Base-by-base conservation (phyloP, 2,888 invertebrate species). In the Drosophila cognata region DNA sequence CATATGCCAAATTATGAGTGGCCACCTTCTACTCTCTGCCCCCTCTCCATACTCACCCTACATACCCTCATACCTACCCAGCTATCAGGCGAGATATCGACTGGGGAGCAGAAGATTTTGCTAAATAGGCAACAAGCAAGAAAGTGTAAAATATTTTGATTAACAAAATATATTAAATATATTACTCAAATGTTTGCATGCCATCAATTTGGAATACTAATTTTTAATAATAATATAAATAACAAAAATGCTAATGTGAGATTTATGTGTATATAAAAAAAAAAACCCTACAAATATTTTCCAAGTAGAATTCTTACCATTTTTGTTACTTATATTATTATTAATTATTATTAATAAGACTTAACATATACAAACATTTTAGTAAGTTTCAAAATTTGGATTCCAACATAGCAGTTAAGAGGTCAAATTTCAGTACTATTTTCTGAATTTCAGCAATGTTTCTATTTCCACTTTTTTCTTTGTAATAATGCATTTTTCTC, bases 1-100 rank as follows among this genome's bases (percentile, higher is more conserved):
- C 78, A 73, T 60, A 73, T 77, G 68, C 68, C 73, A 56, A 59
- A 18, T n/a, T 36, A 28, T 33, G 29, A 76, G 57, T 57, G 18
- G 7, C 18, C 16, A 11, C 13, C 48, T 28, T 2, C 8, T 8
- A 33, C 16, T 16, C 16, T 7, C 16, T 7, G 16, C 36, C 48
- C 38, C 38, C 29, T 18, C 16, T 41, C 38, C 38, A 25, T 18
- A 21, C 48, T 0, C 1, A 8, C 4, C 4, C 46, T n/a, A n/a
- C n/a, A n/a, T n/a, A n/a, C 4, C 21, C 16, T 2, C 21, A 25
- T 46, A 16, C 21, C 6, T 10, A 11, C 11, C 10, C 28, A 50
- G 50, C 51, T 48, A 48, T 65, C 51, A 31, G 7, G 1, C 11
- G 11, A 51, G 55, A 56, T 56, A 56, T 69, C 43, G 53, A 46